A percentile compares a stretch with the other conserved stretches of the same genome.
These are phyloP conservation scores for Crotophaga sulcirostris DNA, from an alignment of 2,113 vertebrate species.

Conservation along the genomic window DNA sequence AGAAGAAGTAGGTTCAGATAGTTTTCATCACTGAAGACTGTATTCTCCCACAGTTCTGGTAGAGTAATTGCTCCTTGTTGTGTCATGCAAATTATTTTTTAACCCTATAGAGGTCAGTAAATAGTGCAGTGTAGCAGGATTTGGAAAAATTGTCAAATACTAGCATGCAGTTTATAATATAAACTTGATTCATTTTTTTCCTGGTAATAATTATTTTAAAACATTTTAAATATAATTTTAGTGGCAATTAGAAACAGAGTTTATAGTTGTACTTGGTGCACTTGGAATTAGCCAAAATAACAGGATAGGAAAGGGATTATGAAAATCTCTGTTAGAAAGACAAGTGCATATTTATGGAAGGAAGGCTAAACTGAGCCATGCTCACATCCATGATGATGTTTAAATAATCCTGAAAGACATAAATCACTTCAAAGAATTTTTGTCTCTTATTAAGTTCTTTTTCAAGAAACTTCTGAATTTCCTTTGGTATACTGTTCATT, in stretches of 20 bases:
- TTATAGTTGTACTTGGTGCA: not conserved
- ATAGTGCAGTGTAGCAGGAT: not conserved
- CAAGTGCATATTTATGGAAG: not conserved
- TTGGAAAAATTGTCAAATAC: not conserved
- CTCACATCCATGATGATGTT: not conserved
- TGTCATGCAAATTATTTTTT: not conserved
- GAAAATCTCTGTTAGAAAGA: not conserved
- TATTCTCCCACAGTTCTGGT: not conserved
- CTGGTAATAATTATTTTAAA: not conserved
- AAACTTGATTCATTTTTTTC: not conserved
- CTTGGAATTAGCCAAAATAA: conserved; percentile 3
- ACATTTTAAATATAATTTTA: not conserved
- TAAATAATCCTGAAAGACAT: conserved; percentile 36
- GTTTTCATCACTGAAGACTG: not conserved
- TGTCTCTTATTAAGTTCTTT: not conserved
- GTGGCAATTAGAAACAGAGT: not conserved
- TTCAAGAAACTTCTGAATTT: not conserved
- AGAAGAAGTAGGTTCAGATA: not conserved
- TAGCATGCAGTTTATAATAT: not conserved
- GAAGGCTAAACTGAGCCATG: not conserved
- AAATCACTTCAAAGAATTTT: conserved; percentile 41
- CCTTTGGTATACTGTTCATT: not conserved
- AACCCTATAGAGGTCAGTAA: not conserved
- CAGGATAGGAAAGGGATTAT: not conserved
- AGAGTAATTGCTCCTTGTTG: not conserved